A percentile compares a stretch with the other conserved stretches of the same genome.
Conservation (phyloP, 2,888 invertebrate species). For the Periphyllus acericola region DNA sequence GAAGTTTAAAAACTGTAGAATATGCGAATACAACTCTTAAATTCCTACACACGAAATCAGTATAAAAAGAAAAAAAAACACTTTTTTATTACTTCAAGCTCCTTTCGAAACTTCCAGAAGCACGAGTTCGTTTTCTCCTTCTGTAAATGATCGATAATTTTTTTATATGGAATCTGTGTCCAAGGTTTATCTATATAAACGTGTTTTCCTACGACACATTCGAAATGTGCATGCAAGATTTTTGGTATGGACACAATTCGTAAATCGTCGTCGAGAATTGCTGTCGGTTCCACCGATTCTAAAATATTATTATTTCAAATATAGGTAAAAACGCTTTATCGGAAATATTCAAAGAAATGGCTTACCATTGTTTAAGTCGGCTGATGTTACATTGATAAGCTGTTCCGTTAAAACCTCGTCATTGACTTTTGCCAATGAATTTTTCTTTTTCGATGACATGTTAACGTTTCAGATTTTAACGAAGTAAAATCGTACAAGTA, state of each 20-base stretch:
- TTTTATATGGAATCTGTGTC: slow-evolving; percentile 63
- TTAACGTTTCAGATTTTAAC: slow-evolving; percentile 71
- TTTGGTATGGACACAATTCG: slow-evolving; percentile 53
- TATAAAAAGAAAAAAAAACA: neutral
- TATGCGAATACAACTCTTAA: too few species aligned
- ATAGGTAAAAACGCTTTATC: too few species aligned
- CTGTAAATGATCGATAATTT: slow-evolving; percentile 63
- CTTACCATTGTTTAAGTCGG: slow-evolving; percentile 1
- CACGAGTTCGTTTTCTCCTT: slow-evolving; percentile 62
- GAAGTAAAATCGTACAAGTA: neutral
- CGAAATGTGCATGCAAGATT: slow-evolving; percentile 59
- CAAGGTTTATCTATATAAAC: slow-evolving; percentile 64
- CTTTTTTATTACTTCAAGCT: slow-evolving; percentile 57
- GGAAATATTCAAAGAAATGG: neutral
- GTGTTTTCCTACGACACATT: slow-evolving; percentile 63
- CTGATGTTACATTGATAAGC: neutral
- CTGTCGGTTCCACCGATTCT: neutral
- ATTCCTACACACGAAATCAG: too few species aligned
- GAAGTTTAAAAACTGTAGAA: neutral
- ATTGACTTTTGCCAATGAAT: neutral
- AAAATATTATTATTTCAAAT: neutral
- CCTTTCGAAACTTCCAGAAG: slow-evolving; percentile 56
- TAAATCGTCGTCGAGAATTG: neutral
- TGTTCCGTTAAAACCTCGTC: slow-evolving; percentile 3
- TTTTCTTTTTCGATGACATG: slow-evolving; percentile 64